Evolutionary conservation across 2,113 vertebrate species (phyloP), one percentile per base, ranked within the genome.

Genomic region (Bucco capensis): DNA sequence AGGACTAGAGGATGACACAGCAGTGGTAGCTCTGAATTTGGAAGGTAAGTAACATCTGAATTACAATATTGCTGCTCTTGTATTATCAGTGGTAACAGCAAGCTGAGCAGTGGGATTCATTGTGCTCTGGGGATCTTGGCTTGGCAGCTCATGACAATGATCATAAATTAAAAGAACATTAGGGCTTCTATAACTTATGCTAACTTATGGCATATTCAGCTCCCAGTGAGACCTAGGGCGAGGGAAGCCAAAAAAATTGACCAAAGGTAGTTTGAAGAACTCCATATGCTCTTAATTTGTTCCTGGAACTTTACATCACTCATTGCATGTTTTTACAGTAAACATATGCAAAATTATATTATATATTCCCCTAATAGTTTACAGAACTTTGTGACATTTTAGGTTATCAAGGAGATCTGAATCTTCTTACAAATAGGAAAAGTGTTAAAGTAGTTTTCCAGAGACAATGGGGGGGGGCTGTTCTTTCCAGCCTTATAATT

Each of bases 21-120:
- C 97, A 2, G 97, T 98, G 62, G 88, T 99, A 58, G 66, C 96
- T 25, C 92, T 99, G 93, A 97, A 98, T 79, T 95, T 99, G 88
- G 90, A 97, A 97, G 97, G 98, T 99, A 95, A 12, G 95, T 94
- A 57, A 46, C 31, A 7, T 6, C 35, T 46, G 14, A 47, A 50
- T 33, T 53, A 23, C 12, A 17, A 14, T 22, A 12, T 5, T 33
- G 19, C 42, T 17, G 27, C 12, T 60, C 27, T 3, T 69, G 17
- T 50, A 18, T 40, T 47, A 67, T 40, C 28, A 12, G 27, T 25
- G 37, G 57, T 54, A 87, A 18, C 31, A 77, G 50, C 31, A 65
- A 60, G 19, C 40, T 35, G 40, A 53, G 50, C 54, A 40, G 5
- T 56, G 67, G 38, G 19, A 83, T 73, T 89, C 24, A 14, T 47